Evolutionary conservation across 2,113 vertebrate genomes (phyloP).

Genomic region (Gracilinanus agilis): DNA sequence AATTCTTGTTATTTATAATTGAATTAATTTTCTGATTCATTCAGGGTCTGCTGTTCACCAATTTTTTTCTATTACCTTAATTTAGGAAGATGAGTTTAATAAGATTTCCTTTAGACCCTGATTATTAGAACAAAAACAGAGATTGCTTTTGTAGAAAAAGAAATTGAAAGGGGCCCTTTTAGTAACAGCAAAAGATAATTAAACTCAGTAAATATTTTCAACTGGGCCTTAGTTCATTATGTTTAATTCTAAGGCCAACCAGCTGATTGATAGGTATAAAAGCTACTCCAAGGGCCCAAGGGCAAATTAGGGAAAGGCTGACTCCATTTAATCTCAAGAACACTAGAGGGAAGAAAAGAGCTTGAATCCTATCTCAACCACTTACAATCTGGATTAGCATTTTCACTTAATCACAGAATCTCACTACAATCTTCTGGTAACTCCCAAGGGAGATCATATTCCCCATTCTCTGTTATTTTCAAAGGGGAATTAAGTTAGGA

Average conservation of each 20-base stretch:
- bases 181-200: background rate
- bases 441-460: background rate
- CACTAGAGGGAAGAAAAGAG: background rate
- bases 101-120: constrained; percentile 61
- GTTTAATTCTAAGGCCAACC: background rate
- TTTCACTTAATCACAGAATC: background rate
- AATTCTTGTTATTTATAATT: constrained; percentile 74
- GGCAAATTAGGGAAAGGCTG: background rate
- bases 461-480: background rate
- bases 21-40: constrained; percentile 74
- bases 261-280: background rate
- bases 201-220: constrained; percentile 62
- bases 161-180: constrained; percentile 50
- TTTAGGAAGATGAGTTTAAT: constrained; percentile 64
- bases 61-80: constrained; percentile 71
- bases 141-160: constrained; percentile 39
- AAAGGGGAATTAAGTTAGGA: background rate
- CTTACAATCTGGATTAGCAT: background rate
- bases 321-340: background rate
- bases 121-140: constrained; percentile 50
- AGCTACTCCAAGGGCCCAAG: background rate
- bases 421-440: background rate
- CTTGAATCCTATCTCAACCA: background rate
- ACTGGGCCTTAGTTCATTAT: constrained; percentile 27
- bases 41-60: constrained; percentile 52